phyloP scores from a whole-genome alignment of 2,113 vertebrate genomes.

The Butastur rufipennis region DNA sequence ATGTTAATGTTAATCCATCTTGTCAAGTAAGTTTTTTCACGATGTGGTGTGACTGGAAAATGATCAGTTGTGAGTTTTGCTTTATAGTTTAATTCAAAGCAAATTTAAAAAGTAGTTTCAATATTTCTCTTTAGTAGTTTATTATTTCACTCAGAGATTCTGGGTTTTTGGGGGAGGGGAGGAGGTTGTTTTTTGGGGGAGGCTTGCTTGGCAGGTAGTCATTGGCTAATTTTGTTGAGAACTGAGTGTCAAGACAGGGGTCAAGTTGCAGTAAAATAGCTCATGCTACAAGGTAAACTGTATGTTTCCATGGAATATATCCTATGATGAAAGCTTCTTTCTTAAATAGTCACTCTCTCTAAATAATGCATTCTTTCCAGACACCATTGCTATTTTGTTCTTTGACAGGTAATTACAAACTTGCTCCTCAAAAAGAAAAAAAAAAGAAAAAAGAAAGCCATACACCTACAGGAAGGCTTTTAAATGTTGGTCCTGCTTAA shows the following conservation, averaged over 20 bases:
- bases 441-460: neutral
- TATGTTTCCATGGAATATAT: conserved; percentile 41
- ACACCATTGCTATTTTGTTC: conserved; percentile 15
- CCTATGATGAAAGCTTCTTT: conserved; percentile 42
- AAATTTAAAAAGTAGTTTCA: neutral
- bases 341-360: conserved; percentile 23
- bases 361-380: conserved; percentile 55
- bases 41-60: neutral
- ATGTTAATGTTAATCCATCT: neutral
- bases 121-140: neutral
- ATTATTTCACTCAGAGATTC: neutral
- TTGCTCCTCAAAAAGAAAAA: neutral
- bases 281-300: conserved; percentile 17
- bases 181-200: neutral
- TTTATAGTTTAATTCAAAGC: neutral
- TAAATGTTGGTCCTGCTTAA: neutral
- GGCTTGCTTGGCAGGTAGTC: neutral
- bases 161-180: neutral
- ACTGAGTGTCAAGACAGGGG: neutral
- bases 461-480: conserved; percentile 16
- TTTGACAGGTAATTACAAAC: conserved; percentile 41
- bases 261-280: neutral
- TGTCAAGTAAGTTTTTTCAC: neutral
- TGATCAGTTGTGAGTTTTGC: neutral
- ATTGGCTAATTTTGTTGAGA: conserved; percentile 25